A percentile compares a stretch with the other conserved stretches of the same genome.
Evolutionary conservation across 1,140 invertebrate species (phyloP).

Genomic region (Calosoma granatense): DNA sequence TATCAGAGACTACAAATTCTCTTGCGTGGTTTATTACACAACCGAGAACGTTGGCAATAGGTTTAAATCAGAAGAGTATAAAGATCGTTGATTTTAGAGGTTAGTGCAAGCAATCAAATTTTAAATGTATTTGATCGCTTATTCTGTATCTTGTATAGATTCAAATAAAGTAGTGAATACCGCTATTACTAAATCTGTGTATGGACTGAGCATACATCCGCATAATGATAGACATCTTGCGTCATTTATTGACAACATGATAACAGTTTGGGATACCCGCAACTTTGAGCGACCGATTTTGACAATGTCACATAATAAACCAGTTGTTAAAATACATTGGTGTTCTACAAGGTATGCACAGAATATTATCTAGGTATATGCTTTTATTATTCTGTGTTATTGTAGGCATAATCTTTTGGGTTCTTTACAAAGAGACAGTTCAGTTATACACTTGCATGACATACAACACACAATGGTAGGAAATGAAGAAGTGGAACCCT

Average conservation of each 20-base stretch:
- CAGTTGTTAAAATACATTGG: constrained; percentile 70
- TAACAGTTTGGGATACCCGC: constrained; percentile 79
- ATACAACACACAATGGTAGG: constrained; percentile 61
- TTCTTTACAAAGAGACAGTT: constrained; percentile 60
- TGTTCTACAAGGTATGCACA: constrained; percentile 69
- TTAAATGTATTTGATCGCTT: background rate
- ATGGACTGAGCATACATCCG: constrained; percentile 68
- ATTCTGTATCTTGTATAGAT: constrained; percentile 42
- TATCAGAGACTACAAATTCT: constrained; percentile 74
- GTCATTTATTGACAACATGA: constrained; percentile 69
- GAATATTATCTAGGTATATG: constrained; percentile 4
- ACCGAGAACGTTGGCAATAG: constrained; percentile 64
- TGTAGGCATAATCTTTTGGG: constrained; percentile 63
- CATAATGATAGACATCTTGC: constrained; percentile 68
- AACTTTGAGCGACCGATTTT: constrained; percentile 78
- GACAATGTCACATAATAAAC: constrained; percentile 55
- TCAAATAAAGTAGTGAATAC: constrained; percentile 56
- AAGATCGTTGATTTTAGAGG: constrained; percentile 88
- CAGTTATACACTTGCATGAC: constrained; percentile 62
- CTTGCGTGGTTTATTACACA: constrained; percentile 74
- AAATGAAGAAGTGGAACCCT: constrained; percentile 62
- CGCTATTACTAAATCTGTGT: constrained; percentile 73
- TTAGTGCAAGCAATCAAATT: constrained; percentile 32
- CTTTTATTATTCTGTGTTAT: constrained; percentile 10
- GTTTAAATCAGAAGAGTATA: constrained; percentile 81